phyloP scores from a whole-genome alignment of 2,797 vertebrate genomes.

The Eospalax fontanierii region DNA sequence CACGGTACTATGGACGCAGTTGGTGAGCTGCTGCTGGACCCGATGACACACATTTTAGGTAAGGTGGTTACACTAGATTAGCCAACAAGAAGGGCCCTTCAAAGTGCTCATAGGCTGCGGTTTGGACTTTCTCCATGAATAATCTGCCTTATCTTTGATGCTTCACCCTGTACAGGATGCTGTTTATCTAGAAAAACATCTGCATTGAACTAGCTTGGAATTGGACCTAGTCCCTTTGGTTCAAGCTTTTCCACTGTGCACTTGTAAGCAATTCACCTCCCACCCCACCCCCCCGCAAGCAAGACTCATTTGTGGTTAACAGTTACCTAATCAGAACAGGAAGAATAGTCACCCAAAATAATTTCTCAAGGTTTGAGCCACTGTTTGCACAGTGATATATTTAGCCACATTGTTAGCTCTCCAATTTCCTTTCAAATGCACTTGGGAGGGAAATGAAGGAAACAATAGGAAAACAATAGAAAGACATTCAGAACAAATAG shows the following conservation, averaged over 20 bases:
- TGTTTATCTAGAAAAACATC: constrained; percentile 51
- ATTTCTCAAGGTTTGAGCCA: constrained; percentile 72
- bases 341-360: constrained; percentile 35
- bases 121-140: neutral
- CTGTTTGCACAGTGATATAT: constrained; percentile 59
- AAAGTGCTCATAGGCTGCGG: neutral
- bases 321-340: constrained; percentile 29
- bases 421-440: constrained; percentile 71
- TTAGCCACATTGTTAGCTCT: constrained; percentile 66
- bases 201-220: constrained; percentile 34
- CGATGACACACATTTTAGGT: neutral
- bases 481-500: constrained; percentile 68
- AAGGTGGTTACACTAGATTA: neutral
- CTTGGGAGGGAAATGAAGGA: constrained; percentile 71
- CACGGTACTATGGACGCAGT: neutral
- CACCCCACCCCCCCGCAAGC: neutral
- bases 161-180: neutral
- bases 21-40: neutral
- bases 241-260: neutral
- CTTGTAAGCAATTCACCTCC: constrained; percentile 14
- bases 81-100: neutral
- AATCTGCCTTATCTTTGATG: constrained; percentile 46
- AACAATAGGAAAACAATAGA: constrained; percentile 79
- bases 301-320: neutral
- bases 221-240: neutral